Evolutionary conservation across 2,113 vertebrate species (phyloP), one percentile per base, ranked within the genome.

Genomic region (Sander vitreus): DNA sequence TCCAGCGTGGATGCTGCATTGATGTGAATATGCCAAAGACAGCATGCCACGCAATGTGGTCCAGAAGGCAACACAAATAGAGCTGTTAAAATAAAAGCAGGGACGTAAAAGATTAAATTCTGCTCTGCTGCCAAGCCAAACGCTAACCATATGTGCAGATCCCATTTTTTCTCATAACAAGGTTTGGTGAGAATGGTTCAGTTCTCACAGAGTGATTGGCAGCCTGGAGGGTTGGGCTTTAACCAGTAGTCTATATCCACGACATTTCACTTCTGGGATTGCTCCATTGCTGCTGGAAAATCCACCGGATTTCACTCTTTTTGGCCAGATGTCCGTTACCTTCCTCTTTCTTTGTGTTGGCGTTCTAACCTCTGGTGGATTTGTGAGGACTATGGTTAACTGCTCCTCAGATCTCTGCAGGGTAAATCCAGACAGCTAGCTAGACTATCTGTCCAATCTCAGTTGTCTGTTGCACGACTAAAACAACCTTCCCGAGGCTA

Each of bases 121-220:
- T 78, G 76, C 90, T 90, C 36, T 53, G 45, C 73, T 85, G 78
- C 81, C 77, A 86, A 76, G 71, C 48, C 64, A 73, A 69, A 78
- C 45, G n/a, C 65, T 59, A 68, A 63, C 86, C 84, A 84, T 88
- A 77, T 86, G 83, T 71, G 70, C 59, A 60, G 65, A 12, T 80
- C 50, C 21, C 13, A 0, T 47, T 62, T 87, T 75, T 68, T 48
- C 45, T 64, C 82, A 55, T 57, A 81, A 81, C 14, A 4, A 70
- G 68, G 65, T 88, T 91, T 79, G 48, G 55, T 69, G 77, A 73
- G 86, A 83, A 80, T 53, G 69, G 67, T 43, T 84, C 51, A n/a
- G 72, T 76, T 85, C 77, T 85, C 30, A 69, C 55, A 67, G 11
- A 64, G 50, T 81, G 85, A 89, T 57, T 88, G 80, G 72, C 84